A percentile compares a stretch with the other conserved stretches of the same genome.
These are phyloP conservation scores for Notarius lentiginosus DNA, from an alignment of 2,113 vertebrate genomes.

Conservation along the genomic window DNA sequence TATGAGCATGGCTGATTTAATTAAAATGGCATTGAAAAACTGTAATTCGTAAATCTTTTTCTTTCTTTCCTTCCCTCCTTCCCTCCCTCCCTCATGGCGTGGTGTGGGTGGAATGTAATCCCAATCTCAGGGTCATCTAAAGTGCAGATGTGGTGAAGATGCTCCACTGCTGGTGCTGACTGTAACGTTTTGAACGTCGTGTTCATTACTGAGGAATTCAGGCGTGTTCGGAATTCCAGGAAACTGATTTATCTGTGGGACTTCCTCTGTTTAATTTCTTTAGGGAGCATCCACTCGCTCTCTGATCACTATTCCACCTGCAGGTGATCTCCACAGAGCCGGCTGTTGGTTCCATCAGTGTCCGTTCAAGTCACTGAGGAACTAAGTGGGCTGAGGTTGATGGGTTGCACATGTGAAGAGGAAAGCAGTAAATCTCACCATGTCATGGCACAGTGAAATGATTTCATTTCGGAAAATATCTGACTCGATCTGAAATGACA, in stretches of 20 bases:
- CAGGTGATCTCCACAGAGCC: neutral
- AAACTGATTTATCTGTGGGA: neutral
- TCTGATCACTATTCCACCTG: conserved; percentile 18
- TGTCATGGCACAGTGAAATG: neutral
- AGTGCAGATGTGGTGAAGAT: neutral
- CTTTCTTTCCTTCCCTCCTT: conserved; percentile 23
- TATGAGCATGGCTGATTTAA: no score
- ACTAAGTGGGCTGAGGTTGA: neutral
- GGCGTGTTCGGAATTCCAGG: neutral
- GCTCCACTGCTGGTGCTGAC: neutral
- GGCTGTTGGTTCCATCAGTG: neutral
- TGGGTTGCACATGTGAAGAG: conserved; percentile 24
- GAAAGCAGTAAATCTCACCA: conserved; percentile 17
- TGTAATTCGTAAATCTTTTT: neutral
- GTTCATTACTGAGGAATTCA: neutral
- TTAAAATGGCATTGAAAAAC: no score
- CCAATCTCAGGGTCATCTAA: neutral
- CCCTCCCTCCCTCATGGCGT: neutral
- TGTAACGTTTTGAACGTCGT: neutral
- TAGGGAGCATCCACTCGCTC: neutral
- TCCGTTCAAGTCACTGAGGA: neutral
- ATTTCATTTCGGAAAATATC: neutral
- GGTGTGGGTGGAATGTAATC: neutral
- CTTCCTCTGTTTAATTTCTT: neutral
- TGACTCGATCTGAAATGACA: neutral